phyloP scores from a whole-genome alignment of 2,888 invertebrate genomes.

The Xestia ashworthii region DNA sequence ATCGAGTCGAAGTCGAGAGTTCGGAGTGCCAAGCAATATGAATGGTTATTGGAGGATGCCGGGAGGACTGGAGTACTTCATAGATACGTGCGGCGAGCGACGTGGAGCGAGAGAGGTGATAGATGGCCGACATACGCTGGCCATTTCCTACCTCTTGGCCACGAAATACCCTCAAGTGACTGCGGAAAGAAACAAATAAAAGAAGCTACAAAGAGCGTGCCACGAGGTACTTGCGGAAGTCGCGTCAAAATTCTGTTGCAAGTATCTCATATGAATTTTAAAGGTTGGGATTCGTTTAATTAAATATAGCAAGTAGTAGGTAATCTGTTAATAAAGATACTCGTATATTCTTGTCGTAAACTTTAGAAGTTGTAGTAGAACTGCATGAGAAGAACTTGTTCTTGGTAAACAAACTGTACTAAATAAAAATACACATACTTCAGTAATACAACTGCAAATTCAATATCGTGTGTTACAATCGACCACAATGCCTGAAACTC shows the following conservation, averaged over 20 bases:
- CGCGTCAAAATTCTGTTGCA: not conserved
- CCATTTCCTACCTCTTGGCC: not conserved
- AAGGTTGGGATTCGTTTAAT: not conserved
- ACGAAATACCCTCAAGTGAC: not conserved
- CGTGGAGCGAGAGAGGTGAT: not conserved
- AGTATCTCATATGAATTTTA: not conserved
- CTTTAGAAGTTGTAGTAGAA: not conserved
- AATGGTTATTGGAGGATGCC: slow-evolving; percentile 17
- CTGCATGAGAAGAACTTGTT: not conserved
- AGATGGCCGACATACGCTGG: not conserved
- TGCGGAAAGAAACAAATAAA: not conserved
- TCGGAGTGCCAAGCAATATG: slow-evolving; percentile 18
- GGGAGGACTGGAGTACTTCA: not conserved
- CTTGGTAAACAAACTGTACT: not conserved
- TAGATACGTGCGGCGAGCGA: not conserved
- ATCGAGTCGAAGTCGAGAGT: not conserved
- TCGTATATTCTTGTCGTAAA: not conserved
- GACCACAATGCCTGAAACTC: slow-evolving; percentile 10
- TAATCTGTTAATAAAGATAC: no score
- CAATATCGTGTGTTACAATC: not conserved
- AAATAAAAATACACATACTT: not conserved
- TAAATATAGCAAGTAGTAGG: not conserved
- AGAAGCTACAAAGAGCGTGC: not conserved
- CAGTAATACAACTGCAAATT: not conserved
- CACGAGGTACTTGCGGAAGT: no score